Evolutionary conservation across 1,140 invertebrate genomes (phyloP), one percentile per base, ranked within the genome.

Genomic region (Ganaspis sp.): DNA sequence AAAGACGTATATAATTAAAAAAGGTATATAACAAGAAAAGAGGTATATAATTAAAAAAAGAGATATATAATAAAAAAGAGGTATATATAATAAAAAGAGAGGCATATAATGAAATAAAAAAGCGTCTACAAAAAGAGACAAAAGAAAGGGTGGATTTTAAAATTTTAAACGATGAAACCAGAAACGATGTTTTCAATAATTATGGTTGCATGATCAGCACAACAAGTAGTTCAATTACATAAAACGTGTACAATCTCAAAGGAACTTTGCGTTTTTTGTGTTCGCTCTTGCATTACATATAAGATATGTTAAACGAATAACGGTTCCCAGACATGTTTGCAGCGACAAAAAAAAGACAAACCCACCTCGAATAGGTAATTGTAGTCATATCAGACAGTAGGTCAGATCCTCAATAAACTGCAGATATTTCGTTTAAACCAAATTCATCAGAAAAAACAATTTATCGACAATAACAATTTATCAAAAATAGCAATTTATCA

Each of bases 261-360:
- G n/a, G 58, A 64, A 64, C 15, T 34, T 64, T 26, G 3, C 29
- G 12, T 26, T 58, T 64, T 64, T 64, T 64, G 58, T 15, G 23
- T 26, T 34, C 23, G 23, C 23, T 26, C 58, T 29, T 64, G 58
- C 58, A 70, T 75, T 64, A 64, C 58, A 64, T 64, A 70, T 75
- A 78, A 81, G 82, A 82, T 84, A 84, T 84, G 82, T 72, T 84
- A 84, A 83, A 84, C 74, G 78, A 74, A 71, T 84, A 84, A 84
- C 82, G 82, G 82, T 81, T 81, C 72, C 70, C 40, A 29, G 70
- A 76, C 73, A 72, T 34, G 72, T 77, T 75, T 72, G 38, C 70
- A 45, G 37, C 17, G 21, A 49, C 72, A 54, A 64, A 49, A 64
- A 69, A 77, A 70, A 64, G 53, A 69, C 42, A 72, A 49, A 69